Evolutionary conservation across 2,797 vertebrate genomes (phyloP), one percentile per base, ranked within the genome.

Genomic region (Lithobates sylvaticus): DNA sequence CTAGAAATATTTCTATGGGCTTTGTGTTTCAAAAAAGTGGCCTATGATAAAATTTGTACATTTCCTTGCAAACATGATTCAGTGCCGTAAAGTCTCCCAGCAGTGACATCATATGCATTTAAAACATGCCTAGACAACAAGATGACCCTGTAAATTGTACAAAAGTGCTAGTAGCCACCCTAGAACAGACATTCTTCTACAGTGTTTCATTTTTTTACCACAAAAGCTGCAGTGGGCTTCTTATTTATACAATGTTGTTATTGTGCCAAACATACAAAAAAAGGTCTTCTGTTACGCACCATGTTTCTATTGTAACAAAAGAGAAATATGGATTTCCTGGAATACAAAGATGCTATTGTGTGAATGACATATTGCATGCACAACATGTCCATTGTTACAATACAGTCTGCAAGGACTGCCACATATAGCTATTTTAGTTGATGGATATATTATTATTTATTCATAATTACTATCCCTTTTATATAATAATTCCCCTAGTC

Each of bases 371-470:
- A 64, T 61, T 70, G 39, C 68, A 64, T 64, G 50, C 34, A 78
- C 83, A 84, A 72, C 34, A 71, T 18, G 21, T 61, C 9, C 71
- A 78, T 78, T 84, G 83, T 84, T 42, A 29, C n/a, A 61, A 15
- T 34, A 32, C n/a, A 78, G 32, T 44, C 39, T 71, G 50, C 47
- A 58, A 23, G 16, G 15, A 58, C 36, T 71, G 27, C 10, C 78
- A 71, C 68, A 47, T 64, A 78, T 29, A 26, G n/a, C 61, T 65
- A 26, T 26, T 8, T 23, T 61, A 61, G 58, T 15, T 21, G 58
- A 26, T 26, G 3, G 61, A 65, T 65, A 0, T 26, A 10, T 65
- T n/a, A n/a, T 64, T n/a, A n/a, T 65, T n/a, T 26, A 9, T 65
- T 23, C 61, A 65, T 61, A 47, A 16, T 47, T 15, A 47, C 12